Evolutionary conservation across 2,113 vertebrate species (phyloP).

Genomic region (Tragelaphus scriptus): DNA sequence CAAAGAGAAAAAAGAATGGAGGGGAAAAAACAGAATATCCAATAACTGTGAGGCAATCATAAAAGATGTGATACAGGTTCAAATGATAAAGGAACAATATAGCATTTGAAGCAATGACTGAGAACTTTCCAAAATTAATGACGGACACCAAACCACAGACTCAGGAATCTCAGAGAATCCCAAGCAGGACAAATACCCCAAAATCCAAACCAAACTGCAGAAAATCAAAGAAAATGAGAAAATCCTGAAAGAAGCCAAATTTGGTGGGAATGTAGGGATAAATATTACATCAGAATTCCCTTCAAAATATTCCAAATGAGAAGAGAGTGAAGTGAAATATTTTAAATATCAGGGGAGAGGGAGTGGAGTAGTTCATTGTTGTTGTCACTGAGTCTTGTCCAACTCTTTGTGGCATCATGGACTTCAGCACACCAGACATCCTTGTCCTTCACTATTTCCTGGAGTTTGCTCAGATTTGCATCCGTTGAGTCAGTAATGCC

Average conservation of each 20-base stretch:
- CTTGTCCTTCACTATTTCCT: not conserved
- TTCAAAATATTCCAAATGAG: not conserved
- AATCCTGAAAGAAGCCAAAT: not conserved
- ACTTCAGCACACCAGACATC: not conserved
- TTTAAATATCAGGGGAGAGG: not conserved
- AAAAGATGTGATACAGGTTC: not conserved
- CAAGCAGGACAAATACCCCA: not conserved
- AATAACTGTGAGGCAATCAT: not conserved
- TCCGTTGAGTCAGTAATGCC: not conserved
- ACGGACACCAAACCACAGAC: not conserved
- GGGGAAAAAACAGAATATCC: not conserved
- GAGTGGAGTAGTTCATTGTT: fast-evolving
- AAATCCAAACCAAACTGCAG: not conserved
- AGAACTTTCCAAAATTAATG: not conserved
- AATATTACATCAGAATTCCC: not conserved
- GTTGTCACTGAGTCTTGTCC: fast-evolving
- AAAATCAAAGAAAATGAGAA: not conserved
- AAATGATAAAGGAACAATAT: not conserved
- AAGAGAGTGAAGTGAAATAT: not conserved
- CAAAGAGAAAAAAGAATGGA: not conserved
- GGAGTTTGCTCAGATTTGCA: not conserved
- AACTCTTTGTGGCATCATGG: not conserved
- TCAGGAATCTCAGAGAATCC: not conserved
- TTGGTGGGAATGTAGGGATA: not conserved
- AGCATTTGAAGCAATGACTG: not conserved